Conservation (phyloP, 2,888 invertebrate species). For the Bombylius major region DNA sequence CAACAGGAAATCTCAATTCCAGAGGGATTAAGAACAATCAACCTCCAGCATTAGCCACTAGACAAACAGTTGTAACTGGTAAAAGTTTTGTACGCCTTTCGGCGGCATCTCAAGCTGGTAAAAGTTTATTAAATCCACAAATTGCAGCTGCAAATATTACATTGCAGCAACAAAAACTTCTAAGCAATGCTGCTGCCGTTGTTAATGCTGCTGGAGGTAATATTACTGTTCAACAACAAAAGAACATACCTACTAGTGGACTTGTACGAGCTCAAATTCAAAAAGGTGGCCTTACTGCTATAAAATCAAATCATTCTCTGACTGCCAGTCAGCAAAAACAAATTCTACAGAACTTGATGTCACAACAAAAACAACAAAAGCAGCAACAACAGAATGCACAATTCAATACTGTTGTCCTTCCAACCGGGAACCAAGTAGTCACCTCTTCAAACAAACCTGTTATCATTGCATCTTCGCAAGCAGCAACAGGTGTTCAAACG, state of each 20-base stretch:
- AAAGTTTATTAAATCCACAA: constrained; percentile 16
- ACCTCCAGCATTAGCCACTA: constrained; percentile 7
- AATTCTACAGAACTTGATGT: constrained; percentile 24
- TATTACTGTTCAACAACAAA: constrained; percentile 1
- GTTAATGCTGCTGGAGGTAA: neutral
- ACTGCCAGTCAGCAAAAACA: constrained; percentile 33
- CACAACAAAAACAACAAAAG: constrained; percentile 15
- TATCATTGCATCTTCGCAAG: constrained; percentile 18
- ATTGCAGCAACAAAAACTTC: constrained; percentile 12
- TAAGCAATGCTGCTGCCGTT: neutral
- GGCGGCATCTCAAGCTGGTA: constrained; percentile 12
- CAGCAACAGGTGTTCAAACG: constrained; percentile 3
- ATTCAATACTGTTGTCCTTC: constrained; percentile 9
- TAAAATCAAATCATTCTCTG: constrained; percentile 26
- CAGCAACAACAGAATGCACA: constrained; percentile 9
- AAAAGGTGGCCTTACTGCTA: constrained; percentile 10
- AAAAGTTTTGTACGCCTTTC: constrained; percentile 12
- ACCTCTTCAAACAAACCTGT: constrained; percentile 15
- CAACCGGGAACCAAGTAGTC: constrained; percentile 7
- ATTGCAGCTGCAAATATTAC: constrained; percentile 13
- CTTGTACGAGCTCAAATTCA: constrained; percentile 17
- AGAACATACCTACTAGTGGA: constrained; percentile 1
- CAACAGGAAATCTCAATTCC: constrained; percentile 6
- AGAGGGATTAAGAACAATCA: constrained; percentile 10
- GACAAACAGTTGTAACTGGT: neutral